Evolutionary conservation across 2,113 vertebrate species (phyloP).

Genomic region (Sylvia atricapilla): DNA sequence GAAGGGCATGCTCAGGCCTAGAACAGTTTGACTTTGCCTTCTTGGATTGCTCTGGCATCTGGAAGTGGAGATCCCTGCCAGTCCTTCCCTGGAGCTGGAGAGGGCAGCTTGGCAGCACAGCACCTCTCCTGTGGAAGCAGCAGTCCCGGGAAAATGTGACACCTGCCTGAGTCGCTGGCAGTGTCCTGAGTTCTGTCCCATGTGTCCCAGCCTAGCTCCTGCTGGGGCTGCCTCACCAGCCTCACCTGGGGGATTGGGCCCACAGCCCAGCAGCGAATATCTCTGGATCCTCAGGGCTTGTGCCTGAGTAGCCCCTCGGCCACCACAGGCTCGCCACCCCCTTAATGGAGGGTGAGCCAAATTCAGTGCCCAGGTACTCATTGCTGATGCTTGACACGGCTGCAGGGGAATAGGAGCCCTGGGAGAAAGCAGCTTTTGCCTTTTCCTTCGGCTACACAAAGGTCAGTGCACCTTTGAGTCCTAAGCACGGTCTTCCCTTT

Average conservation of each 20-base stretch:
- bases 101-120: neutral
- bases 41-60: neutral
- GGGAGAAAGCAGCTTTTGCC: neutral
- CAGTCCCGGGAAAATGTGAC: neutral
- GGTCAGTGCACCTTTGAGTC: too few species aligned
- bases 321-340: neutral
- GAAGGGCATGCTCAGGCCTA: neutral
- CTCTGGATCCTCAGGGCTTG: accelerated
- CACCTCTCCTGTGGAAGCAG: neutral
- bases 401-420: neutral
- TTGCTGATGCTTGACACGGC: neutral
- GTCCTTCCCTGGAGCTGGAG: neutral
- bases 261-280: accelerated
- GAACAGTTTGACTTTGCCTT: neutral
- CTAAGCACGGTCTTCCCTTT: neutral
- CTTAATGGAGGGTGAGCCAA: accelerated
- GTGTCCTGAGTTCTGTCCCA: accelerated
- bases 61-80: neutral
- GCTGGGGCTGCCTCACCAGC: neutral
- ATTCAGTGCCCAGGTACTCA: neutral
- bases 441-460: accelerated
- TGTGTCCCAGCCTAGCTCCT: neutral
- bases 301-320: neutral
- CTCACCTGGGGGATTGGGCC: neutral
- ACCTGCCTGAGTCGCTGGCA: accelerated